phyloP scores from a whole-genome alignment of 2,888 invertebrate species.

The Drosophila mayaguana region DNA sequence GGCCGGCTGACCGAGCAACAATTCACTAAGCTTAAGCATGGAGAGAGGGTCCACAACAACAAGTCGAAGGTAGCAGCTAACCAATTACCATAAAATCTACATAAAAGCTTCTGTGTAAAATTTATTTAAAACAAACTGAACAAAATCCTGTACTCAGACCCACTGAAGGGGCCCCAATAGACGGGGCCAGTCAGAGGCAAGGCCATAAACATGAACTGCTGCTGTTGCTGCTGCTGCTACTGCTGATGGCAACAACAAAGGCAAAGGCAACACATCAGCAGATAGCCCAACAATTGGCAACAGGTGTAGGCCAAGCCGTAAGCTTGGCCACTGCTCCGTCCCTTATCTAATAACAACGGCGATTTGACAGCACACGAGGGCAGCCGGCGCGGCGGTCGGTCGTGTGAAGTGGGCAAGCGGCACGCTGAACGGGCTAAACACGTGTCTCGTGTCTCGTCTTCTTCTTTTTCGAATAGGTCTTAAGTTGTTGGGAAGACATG shows the following conservation, averaged over 20 bases:
- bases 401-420: conserved; percentile 41
- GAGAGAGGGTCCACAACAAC: conserved; percentile 15
- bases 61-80: conserved; percentile 21
- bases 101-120: conserved; percentile 75
- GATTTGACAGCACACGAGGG: conserved; percentile 61
- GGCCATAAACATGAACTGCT: conserved; percentile 75
- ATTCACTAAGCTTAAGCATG: conserved; percentile 12
- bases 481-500: conserved; percentile 57
- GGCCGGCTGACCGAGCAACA: conserved; percentile 4
- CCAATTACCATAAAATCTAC: conserved; percentile 79
- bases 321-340: conserved; percentile 54
- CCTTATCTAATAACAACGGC: conserved; percentile 61
- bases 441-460: conserved; percentile 55
- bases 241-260: conserved; percentile 23
- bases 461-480: conserved; percentile 57
- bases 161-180: conserved; percentile 31
- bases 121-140: conserved; percentile 72
- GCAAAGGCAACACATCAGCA: conserved; percentile 21
- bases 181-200: conserved; percentile 48
- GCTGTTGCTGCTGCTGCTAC: conserved; percentile 50
- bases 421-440: conserved; percentile 47
- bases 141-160: conserved; percentile 51
- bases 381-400: conserved; percentile 1
- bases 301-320: conserved; percentile 68
- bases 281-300: conserved; percentile 68